These are phyloP conservation scores for Eulemur coronatus DNA, from an alignment of 2,797 vertebrate genomes.

Conservation along the genomic window DNA sequence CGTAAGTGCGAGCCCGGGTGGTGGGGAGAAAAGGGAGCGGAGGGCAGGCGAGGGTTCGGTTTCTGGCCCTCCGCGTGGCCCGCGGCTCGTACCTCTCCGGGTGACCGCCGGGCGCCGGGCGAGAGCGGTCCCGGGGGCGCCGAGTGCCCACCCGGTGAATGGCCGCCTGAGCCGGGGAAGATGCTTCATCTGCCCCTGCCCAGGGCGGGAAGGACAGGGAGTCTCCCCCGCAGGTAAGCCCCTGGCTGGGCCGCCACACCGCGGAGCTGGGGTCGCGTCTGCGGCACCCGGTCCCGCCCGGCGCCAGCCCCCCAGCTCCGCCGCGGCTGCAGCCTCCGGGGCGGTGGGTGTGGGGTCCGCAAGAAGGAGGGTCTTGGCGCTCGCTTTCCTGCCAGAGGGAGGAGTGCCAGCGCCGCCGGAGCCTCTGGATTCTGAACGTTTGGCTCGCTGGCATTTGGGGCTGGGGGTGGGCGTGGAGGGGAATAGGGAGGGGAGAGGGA, in stretches of 20 bases:
- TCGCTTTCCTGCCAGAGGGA: neutral
- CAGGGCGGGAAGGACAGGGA: constrained; percentile 68
- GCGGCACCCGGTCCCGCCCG: neutral
- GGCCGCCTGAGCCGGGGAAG: constrained; percentile 31
- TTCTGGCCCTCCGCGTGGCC: constrained; percentile 61
- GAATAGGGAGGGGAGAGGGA: neutral
- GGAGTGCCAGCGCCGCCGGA: neutral
- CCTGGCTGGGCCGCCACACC: neutral
- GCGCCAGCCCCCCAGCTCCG: neutral
- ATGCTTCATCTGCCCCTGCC: constrained; percentile 78
- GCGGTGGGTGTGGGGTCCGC: constrained; percentile 26
- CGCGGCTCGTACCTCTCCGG: constrained; percentile 10
- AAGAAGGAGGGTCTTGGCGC: constrained; percentile 10
- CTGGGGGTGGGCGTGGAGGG: neutral
- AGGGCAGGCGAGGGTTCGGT: constrained; percentile 41
- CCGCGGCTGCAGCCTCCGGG: neutral
- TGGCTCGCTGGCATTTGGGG: neutral
- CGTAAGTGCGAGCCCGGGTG: constrained; percentile 54
- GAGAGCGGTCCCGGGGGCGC: neutral
- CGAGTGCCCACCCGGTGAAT: neutral
- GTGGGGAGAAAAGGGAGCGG: constrained; percentile 25
- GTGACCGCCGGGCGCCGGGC: neutral
- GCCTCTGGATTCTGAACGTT: neutral
- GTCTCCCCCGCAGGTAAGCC: constrained; percentile 78
- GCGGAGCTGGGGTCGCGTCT: neutral